These are phyloP conservation scores for Stegophylla sp. DNA, from an alignment of 2,888 invertebrate species.

Conservation along the genomic window DNA sequence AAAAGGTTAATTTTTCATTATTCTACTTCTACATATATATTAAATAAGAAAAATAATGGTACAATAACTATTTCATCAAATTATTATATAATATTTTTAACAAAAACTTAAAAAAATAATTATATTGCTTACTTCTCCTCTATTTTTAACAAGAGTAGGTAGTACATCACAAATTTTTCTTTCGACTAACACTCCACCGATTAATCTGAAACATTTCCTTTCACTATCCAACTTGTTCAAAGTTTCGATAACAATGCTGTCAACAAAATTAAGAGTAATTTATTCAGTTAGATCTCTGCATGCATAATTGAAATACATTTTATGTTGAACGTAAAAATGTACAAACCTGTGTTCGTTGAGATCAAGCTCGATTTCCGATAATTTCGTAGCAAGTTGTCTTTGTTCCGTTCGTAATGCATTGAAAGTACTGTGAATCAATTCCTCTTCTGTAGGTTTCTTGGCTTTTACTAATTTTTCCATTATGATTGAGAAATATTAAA, in stretches of 20 bases:
- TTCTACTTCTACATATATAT: too few relatives aligned
- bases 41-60: too few relatives aligned
- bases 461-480: slow-evolving; percentile 61
- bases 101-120: too few relatives aligned
- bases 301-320: neutral
- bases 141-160: slow-evolving; percentile 81
- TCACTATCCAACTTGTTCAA: slow-evolving; percentile 82
- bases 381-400: slow-evolving; percentile 82
- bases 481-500: too few relatives aligned
- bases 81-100: too few relatives aligned
- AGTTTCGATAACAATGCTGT: slow-evolving; percentile 92
- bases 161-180: slow-evolving; percentile 89
- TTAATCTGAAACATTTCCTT: slow-evolving; percentile 89
- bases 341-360: slow-evolving; percentile 93
- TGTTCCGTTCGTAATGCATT: slow-evolving; percentile 88
- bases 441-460: slow-evolving; percentile 73
- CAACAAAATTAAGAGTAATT: slow-evolving; percentile 62
- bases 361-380: slow-evolving; percentile 92
- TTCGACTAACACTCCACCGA: slow-evolving; percentile 93
- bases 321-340: neutral
- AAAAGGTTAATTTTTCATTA: too few relatives aligned
- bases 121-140: slow-evolving; percentile 72
- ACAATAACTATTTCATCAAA: too few relatives aligned
- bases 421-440: slow-evolving; percentile 81
- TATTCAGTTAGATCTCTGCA: too few relatives aligned